A percentile compares a stretch with the other conserved stretches of the same genome.
Conservation (phyloP, 2,888 invertebrate species). For the Eledona agricola region DNA sequence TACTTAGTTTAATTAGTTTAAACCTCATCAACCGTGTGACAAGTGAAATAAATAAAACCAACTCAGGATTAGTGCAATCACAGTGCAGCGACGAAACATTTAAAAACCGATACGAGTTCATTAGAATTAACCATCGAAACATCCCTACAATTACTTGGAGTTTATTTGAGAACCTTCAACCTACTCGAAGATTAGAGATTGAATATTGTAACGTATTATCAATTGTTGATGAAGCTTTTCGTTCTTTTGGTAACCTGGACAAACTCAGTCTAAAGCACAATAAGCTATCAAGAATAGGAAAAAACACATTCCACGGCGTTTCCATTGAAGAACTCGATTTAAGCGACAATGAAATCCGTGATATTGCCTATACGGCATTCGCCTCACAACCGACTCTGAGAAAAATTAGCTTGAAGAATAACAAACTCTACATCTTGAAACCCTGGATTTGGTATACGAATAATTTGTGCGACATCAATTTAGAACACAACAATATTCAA, state of each 20-base stretch:
- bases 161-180: neutral
- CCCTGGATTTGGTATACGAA: too few species aligned
- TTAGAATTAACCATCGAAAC: slow-evolving; percentile 4
- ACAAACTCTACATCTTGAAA: slow-evolving; percentile 5
- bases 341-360: slow-evolving; percentile 11
- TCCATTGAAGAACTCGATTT: slow-evolving; percentile 20
- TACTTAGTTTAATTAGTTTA: too few species aligned
- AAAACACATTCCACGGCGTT: neutral
- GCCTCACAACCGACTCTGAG: neutral
- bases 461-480: slow-evolving; percentile 1
- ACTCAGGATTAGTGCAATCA: too few species aligned
- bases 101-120: slow-evolving; percentile 4
- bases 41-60: too few species aligned
- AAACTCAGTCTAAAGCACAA: slow-evolving; percentile 19
- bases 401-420: slow-evolving; percentile 9
- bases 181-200: slow-evolving; percentile 16
- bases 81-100: too few species aligned
- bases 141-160: slow-evolving; percentile 1
- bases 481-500: slow-evolving; percentile 7
- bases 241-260: neutral
- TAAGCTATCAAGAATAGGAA: neutral
- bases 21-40: too few species aligned
- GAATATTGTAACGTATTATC: slow-evolving; percentile 6
- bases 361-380: slow-evolving; percentile 6
- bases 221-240: slow-evolving; percentile 3